A percentile compares a stretch with the other conserved stretches of the same genome.
Conservation (phyloP, 2,113 vertebrate species). For the Piaya cayana region DNA sequence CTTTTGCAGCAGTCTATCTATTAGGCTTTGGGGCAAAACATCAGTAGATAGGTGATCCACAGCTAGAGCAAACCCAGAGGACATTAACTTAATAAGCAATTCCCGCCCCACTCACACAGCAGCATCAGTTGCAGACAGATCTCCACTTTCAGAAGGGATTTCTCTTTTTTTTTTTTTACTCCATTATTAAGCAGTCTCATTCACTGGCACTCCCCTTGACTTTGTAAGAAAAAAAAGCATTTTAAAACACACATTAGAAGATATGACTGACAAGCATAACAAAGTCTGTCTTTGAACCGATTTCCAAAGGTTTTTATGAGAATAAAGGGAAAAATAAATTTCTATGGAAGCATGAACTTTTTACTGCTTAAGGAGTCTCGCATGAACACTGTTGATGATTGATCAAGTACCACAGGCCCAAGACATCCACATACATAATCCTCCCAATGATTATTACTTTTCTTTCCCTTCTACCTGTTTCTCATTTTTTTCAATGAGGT, state of each 20-base stretch:
- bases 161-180: not conserved
- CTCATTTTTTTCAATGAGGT: not conserved
- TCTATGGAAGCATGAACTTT: not conserved
- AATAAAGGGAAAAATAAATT: conserved; percentile 15
- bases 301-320: not conserved
- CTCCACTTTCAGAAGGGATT: not conserved
- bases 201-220: conserved; percentile 9
- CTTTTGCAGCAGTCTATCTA: accelerated
- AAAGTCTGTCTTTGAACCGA: conserved; percentile 23
- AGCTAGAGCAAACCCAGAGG: not conserved
- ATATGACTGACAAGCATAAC: conserved; percentile 36
- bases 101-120: not conserved
- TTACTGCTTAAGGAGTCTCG: conserved; percentile 11
- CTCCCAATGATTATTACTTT: not conserved
- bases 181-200: not conserved
- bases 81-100: not conserved
- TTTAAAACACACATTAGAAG: conserved; percentile 24
- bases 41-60: not conserved
- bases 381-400: not conserved
- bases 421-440: not conserved
- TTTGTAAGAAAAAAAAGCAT: conserved; percentile 13
- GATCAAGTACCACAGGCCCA: not conserved
- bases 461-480: not conserved
- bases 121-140: conserved; percentile 2
- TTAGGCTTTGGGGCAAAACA: not conserved